These are phyloP conservation scores for Nephrotoma flavescens DNA, from an alignment of 2,888 invertebrate genomes.

Conservation along the genomic window DNA sequence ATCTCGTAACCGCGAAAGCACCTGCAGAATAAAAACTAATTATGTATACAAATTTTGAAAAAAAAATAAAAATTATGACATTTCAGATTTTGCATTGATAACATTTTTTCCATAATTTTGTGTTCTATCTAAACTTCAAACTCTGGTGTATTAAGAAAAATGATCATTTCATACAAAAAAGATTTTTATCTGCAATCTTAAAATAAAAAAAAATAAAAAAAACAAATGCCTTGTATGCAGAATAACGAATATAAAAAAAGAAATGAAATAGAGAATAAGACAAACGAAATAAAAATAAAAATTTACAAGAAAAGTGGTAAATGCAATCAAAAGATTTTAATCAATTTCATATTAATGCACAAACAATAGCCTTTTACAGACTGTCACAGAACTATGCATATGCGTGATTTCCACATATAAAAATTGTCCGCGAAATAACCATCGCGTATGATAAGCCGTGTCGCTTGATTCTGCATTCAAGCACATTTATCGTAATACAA, in stretches of 20 bases:
- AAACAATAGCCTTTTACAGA: neutral
- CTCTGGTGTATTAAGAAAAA: neutral
- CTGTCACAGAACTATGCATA: neutral
- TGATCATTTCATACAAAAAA: neutral
- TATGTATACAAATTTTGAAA: too few species aligned
- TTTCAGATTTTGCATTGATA: neutral
- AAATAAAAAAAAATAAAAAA: neutral
- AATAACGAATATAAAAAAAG: neutral
- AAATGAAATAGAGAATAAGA: neutral
- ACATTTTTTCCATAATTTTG: neutral
- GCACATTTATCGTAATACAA: too few species aligned
- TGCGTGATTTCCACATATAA: neutral
- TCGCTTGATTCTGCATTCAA: neutral
- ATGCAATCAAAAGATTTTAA: conserved; percentile 3
- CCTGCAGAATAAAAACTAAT: too few species aligned
- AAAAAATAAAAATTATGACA: neutral
- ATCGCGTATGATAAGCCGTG: neutral
- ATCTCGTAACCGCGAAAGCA: too few species aligned
- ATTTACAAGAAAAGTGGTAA: conserved; percentile 1
- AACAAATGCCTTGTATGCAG: neutral
- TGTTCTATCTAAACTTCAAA: neutral
- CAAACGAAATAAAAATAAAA: neutral
- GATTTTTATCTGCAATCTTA: neutral
- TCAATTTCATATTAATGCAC: neutral
- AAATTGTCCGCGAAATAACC: neutral